Evolutionary conservation across 2,797 vertebrate genomes (phyloP).

Genomic region (Hyperoplus lanceolatus): DNA sequence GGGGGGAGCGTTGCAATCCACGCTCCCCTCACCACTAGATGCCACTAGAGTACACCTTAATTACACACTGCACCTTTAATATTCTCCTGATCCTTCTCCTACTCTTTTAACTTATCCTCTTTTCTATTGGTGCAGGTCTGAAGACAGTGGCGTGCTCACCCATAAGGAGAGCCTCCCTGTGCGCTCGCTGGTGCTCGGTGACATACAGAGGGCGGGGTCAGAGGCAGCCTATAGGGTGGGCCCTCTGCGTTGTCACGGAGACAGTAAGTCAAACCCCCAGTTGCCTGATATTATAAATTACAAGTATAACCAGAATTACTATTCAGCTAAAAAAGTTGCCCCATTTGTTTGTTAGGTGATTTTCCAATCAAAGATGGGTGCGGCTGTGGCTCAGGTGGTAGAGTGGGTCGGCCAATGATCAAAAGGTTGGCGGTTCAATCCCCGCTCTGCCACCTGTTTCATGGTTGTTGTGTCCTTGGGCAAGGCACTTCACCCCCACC

Average conservation of each 20-base stretch:
- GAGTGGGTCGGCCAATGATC: too few relatives aligned
- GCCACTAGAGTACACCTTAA: too few relatives aligned
- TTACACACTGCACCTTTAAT: too few relatives aligned
- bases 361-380: neutral
- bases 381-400: too few relatives aligned
- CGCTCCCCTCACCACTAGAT: too few relatives aligned
- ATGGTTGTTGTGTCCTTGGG: too few relatives aligned
- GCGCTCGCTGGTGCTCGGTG: conserved; percentile 90
- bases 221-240: conserved; percentile 93
- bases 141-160: conserved; percentile 92
- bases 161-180: conserved; percentile 93
- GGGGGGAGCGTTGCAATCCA: too few relatives aligned
- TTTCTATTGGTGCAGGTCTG: conserved; percentile 82
- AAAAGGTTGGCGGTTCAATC: too few relatives aligned
- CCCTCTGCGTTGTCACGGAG: conserved; percentile 91
- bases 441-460: too few relatives aligned
- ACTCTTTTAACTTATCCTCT: neutral
- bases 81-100: neutral
- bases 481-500: too few relatives aligned
- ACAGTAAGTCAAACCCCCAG: conserved; percentile 87
- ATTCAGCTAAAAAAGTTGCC: too few relatives aligned
- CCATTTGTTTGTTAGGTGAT: neutral
- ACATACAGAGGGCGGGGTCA: conserved; percentile 88
- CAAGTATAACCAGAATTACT: neutral
- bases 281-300: neutral